phyloP scores from a whole-genome alignment of 2,113 vertebrate genomes.

The Trematocara zebra region DNA sequence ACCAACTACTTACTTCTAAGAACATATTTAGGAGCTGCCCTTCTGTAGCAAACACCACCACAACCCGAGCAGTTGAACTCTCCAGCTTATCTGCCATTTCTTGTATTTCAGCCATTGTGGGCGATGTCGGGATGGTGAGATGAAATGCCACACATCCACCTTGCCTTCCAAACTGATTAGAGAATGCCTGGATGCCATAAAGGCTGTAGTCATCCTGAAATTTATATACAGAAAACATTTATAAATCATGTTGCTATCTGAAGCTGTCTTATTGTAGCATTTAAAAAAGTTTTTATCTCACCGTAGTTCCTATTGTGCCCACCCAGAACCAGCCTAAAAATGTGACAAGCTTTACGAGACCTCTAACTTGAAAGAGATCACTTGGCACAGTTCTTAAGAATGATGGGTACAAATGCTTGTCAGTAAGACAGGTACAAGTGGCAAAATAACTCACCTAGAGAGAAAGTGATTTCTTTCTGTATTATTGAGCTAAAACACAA shows the following conservation, averaged over 20 bases:
- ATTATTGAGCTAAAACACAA: too few relatives aligned
- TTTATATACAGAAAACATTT: neutral
- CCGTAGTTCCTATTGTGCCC: slow-evolving; percentile 65
- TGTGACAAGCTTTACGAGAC: slow-evolving; percentile 66
- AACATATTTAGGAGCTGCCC: slow-evolving; percentile 62
- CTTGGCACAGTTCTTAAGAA: slow-evolving; percentile 73
- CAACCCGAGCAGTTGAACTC: slow-evolving; percentile 53
- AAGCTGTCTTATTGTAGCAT: neutral
- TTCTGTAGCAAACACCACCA: slow-evolving; percentile 70
- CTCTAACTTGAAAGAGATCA: slow-evolving; percentile 70
- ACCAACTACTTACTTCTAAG: slow-evolving; percentile 34
- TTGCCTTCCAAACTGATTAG: neutral
- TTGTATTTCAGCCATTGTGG: slow-evolving; percentile 29
- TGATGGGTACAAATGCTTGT: neutral
- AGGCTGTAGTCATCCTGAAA: neutral
- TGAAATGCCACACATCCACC: slow-evolving; percentile 67
- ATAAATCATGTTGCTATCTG: neutral
- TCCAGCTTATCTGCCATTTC: slow-evolving; percentile 56
- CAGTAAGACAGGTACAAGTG: too few relatives aligned
- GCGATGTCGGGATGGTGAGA: slow-evolving; percentile 57
- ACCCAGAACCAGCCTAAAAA: slow-evolving; percentile 73
- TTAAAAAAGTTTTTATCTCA: neutral
- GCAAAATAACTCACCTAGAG: too few relatives aligned
- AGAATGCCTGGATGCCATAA: neutral
- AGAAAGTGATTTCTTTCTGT: too few relatives aligned